phyloP scores from a whole-genome alignment of 2,888 invertebrate genomes.

The Leptodirus hochenwartii region DNA sequence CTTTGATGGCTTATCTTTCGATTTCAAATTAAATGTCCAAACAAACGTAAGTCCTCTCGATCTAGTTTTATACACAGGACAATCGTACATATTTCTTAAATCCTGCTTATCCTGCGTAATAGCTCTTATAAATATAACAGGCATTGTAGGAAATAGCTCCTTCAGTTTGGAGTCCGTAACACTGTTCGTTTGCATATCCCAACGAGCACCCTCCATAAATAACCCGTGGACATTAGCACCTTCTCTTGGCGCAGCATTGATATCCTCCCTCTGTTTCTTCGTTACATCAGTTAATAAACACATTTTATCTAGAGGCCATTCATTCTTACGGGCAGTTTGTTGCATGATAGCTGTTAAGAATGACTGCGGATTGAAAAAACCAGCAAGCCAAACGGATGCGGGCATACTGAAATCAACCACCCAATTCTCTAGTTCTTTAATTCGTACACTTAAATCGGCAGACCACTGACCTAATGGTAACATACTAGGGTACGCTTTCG shows the following conservation, averaged over 20 bases:
- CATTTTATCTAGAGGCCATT: constrained; percentile 94
- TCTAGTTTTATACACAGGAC: constrained; percentile 84
- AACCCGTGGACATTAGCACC: constrained; percentile 81
- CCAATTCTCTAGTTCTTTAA: constrained; percentile 75
- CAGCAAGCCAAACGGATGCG: constrained; percentile 79
- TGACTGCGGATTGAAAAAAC: constrained; percentile 94
- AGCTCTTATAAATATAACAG: constrained; percentile 75
- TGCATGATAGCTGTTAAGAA: constrained; percentile 96
- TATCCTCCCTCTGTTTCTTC: constrained; percentile 70
- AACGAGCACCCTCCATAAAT: constrained; percentile 87
- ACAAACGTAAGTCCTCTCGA: constrained; percentile 82
- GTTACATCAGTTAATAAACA: constrained; percentile 89
- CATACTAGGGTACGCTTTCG: constrained; percentile 75
- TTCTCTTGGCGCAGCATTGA: constrained; percentile 72
- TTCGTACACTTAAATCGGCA: constrained; percentile 60
- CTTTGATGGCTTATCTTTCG: constrained; percentile 71
- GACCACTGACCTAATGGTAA: constrained; percentile 73
- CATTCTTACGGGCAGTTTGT: constrained; percentile 87
- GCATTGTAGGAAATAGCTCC: constrained; percentile 80
- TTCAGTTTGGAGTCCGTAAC: constrained; percentile 74
- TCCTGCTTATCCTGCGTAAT: constrained; percentile 83
- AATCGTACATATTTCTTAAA: constrained; percentile 70
- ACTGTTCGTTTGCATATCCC: constrained; percentile 63
- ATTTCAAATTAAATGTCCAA: constrained; percentile 89
- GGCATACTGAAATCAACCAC: constrained; percentile 75